Percentiles rank a stretch among this genome's conserved stretches.
phyloP scores from a whole-genome alignment of 2,797 vertebrate species.

The Enteromius argenteus region DNA sequence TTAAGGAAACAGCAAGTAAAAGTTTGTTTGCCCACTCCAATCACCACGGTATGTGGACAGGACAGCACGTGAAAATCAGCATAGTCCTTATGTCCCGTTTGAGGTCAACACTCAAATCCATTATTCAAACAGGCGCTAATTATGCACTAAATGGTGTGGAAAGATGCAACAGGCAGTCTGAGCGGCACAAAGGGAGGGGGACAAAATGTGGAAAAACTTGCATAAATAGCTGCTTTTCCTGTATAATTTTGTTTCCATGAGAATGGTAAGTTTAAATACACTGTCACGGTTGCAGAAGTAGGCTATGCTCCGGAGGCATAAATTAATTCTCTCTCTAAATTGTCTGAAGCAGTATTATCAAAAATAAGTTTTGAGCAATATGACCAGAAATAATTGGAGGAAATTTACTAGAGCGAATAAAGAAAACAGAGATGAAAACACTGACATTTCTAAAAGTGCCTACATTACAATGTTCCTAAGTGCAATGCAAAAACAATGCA shows the following conservation, averaged over 20 bases:
- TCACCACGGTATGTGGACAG: constrained; percentile 52
- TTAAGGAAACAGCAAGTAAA: constrained; percentile 8
- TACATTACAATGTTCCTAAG: not conserved
- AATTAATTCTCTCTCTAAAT: constrained; percentile 48
- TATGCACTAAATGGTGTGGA: constrained; percentile 83
- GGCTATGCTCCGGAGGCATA: not conserved
- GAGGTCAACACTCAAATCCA: constrained; percentile 62
- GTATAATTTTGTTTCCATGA: constrained; percentile 69
- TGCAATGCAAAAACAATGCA: not conserved
- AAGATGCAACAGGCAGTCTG: constrained; percentile 77
- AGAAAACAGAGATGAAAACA: constrained; percentile 59
- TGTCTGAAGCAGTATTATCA: not conserved
- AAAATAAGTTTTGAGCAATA: constrained; percentile 3
- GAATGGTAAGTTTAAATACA: constrained; percentile 46
- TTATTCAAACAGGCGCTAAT: constrained; percentile 75
- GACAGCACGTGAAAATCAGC: constrained; percentile 58
- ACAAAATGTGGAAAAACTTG: constrained; percentile 81
- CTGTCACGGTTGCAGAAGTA: constrained; percentile 10
- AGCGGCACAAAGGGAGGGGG: constrained; percentile 65
- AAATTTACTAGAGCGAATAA: constrained; percentile 37
- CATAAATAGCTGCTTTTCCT: constrained; percentile 77
- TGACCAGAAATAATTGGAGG: constrained; percentile 37
- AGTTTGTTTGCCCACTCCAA: constrained; percentile 50
- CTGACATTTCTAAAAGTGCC: constrained; percentile 16
- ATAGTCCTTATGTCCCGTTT: constrained; percentile 41